Conservation (phyloP, 2,797 vertebrate genomes). For the Cuniculus paca region DNA sequence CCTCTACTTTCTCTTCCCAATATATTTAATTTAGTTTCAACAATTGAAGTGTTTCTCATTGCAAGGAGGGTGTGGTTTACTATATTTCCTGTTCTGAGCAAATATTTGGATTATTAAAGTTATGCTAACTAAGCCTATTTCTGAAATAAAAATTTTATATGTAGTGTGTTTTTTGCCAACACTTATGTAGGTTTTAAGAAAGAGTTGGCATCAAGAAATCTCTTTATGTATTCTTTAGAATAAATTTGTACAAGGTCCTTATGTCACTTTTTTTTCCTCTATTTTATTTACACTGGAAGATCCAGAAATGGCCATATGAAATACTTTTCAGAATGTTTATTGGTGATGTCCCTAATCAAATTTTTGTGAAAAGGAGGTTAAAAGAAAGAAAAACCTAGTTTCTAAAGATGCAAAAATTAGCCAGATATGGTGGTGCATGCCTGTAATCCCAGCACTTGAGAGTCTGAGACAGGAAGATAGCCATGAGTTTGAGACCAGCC, state of each 20-base stretch:
- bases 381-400: neutral
- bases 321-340: neutral
- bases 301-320: neutral
- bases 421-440: neutral
- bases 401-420: neutral
- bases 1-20: neutral
- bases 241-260: neutral
- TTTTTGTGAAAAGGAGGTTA: neutral
- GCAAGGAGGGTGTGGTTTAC: neutral
- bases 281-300: neutral
- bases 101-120: conserved; percentile 62
- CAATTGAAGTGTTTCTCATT: neutral
- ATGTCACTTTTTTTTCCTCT: neutral
- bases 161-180: neutral
- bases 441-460: neutral
- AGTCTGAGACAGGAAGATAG: neutral
- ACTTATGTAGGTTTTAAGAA: neutral
- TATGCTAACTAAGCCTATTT: neutral
- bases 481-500: no score
- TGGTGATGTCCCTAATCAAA: neutral
- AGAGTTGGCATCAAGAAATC: neutral
- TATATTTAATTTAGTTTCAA: conserved; percentile 43
- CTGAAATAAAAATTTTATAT: conserved; percentile 53
- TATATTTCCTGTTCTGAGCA: conserved; percentile 18
- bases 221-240: neutral